Conservation (phyloP, 2,888 invertebrate species). For the Shargacucullia verbasci region DNA sequence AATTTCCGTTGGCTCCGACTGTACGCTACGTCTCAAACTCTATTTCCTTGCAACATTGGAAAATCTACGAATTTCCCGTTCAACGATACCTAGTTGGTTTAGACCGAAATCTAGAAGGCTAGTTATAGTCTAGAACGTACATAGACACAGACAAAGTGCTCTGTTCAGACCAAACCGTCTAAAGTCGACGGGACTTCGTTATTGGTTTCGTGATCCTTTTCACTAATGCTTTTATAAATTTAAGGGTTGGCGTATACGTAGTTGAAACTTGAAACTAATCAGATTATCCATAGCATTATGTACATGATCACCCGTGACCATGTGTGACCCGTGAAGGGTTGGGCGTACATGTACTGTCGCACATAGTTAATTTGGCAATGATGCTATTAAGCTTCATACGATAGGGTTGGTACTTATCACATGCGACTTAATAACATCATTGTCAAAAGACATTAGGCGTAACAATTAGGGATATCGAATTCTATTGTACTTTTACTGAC, state of each 20-base stretch:
- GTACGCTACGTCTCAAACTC: constrained; percentile 47
- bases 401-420: neutral
- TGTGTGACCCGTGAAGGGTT: constrained; percentile 28
- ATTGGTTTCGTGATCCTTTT: constrained; percentile 15
- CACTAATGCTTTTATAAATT: constrained; percentile 3
- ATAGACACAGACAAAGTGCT: constrained; percentile 41
- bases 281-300: neutral
- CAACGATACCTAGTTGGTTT: constrained; percentile 28
- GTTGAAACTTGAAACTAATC: too few relatives aligned
- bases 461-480: neutral
- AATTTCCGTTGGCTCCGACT: constrained; percentile 39
- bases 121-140: constrained; percentile 30
- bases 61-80: constrained; percentile 48
- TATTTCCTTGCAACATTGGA: constrained; percentile 52
- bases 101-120: constrained; percentile 31
- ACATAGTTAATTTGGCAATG: constrained; percentile 22
- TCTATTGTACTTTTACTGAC: neutral
- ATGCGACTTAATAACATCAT: neutral
- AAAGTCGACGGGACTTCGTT: constrained; percentile 4
- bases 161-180: constrained; percentile 8
- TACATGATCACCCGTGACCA: constrained; percentile 5
- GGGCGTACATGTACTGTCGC: constrained; percentile 1
- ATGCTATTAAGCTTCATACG: constrained; percentile 11
- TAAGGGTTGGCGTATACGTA: neutral
- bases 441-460: neutral